Percentiles rank a stretch among this genome's conserved stretches.
phyloP scores from a whole-genome alignment of 2,113 vertebrate genomes.

The Oryctolagus cuniculus region DNA sequence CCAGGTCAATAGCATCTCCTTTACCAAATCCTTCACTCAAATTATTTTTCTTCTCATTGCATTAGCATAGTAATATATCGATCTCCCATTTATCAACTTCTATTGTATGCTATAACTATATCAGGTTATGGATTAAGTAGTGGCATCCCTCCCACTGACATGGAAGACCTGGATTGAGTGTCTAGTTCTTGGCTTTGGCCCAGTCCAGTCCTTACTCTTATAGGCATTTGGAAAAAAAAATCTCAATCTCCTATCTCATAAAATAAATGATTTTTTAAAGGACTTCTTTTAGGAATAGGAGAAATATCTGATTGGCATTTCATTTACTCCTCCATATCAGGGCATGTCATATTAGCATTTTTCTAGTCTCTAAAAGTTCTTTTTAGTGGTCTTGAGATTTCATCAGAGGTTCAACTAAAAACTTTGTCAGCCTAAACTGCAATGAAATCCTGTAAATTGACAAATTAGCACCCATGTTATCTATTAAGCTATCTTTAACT shows the following conservation, averaged over 20 bases:
- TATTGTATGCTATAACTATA: neutral
- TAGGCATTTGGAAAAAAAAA: neutral
- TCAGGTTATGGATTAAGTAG: too few species aligned
- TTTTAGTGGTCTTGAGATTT: slow-evolving; percentile 8
- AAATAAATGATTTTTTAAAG: too few species aligned
- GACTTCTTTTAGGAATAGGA: neutral
- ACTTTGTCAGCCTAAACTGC: neutral
- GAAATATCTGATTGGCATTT: neutral
- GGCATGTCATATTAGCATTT: neutral
- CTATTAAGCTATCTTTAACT: neutral
- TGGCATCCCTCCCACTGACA: neutral
- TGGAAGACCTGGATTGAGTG: neutral
- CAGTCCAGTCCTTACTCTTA: too few species aligned
- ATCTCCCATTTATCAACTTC: neutral
- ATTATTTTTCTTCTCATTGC: neutral
- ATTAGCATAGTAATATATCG: neutral
- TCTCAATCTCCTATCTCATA: neutral
- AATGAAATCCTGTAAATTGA: neutral
- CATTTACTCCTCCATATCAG: neutral
- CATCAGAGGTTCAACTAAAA: neutral
- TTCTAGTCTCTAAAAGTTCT: neutral
- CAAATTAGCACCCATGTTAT: neutral
- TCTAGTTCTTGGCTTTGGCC: too few species aligned
- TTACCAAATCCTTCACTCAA: neutral
- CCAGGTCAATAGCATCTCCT: neutral